Base-by-base conservation (phyloP, 1,140 invertebrate genomes). In the Zaprionus capensis region DNA sequence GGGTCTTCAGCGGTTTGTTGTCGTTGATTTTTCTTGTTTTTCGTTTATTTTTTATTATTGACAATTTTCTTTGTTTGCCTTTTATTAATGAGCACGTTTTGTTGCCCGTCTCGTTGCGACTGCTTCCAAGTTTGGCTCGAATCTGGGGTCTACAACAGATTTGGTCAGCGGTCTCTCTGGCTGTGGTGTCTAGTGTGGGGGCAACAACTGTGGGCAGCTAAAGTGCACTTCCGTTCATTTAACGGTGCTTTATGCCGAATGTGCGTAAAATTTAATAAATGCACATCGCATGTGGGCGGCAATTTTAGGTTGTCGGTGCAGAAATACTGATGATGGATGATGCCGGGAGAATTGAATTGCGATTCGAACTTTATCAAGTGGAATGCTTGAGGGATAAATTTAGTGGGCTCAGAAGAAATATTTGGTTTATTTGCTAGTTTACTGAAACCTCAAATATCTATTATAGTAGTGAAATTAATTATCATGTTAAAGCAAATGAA, bases 201-300 rank as follows among this genome's bases (percentile, higher is more conserved):
- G 72, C 28, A 14, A 51, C 12, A 49, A 34, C 63, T 81, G 84
- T 90, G 85, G 84, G 84, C 78, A 64, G 84, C 65, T 71, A 63
- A 73, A 88, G 81, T 76, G 84, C 82, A 88, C 84, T 88, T 88
- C 84, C 84, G 84, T 88, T 88, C 71, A 64, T 28, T 70, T 71
- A 88, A 90, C 84, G 71, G 84, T 75, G 59, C 71, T 81, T 63
- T 67, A 22, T 36, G 71, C 20, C 20, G 22, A 76, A 68, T 78
- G 63, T 88, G 78, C 74, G 84, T 87, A 75, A 78, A 66, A 81
- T 72, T 80, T 31, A 38, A 72, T 34, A 46, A 57, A 61, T 80
- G 61, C 49, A 69, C 49, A 12, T 46, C 41, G 59, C 57, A 67
- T 28, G 22, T 65, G 68, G 79, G 73, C 78, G 78, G 62, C 14